phyloP scores from a whole-genome alignment of 2,797 vertebrate genomes.

The Mus spretus region DNA sequence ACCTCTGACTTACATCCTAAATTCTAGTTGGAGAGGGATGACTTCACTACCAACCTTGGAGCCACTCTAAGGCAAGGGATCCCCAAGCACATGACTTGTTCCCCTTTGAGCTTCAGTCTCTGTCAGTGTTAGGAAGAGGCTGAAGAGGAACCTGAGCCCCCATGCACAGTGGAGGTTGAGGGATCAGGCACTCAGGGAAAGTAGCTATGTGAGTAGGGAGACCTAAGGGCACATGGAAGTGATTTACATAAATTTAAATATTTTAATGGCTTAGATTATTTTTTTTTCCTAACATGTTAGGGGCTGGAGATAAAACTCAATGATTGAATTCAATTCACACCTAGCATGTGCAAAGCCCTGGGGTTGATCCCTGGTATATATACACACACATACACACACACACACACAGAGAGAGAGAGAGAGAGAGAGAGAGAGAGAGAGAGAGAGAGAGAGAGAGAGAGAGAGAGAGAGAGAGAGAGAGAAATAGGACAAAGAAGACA shows the following conservation, averaged over 20 bases:
- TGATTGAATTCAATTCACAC: neutral
- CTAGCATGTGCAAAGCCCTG: neutral
- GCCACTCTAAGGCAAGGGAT: neutral
- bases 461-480: too few relatives aligned
- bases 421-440: neutral
- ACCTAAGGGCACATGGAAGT: slow-evolving; percentile 7
- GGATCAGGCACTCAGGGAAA: neutral
- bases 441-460: too few relatives aligned
- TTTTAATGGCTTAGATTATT: neutral
- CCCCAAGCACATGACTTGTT: neutral
- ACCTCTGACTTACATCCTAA: neutral
- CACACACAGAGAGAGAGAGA: neutral
- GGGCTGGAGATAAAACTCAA: neutral
- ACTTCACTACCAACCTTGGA: neutral
- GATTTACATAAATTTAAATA: neutral
- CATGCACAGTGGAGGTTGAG: neutral
- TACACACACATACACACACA: neutral
- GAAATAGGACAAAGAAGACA: neutral
- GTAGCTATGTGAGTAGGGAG: neutral
- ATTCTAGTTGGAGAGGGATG: neutral
- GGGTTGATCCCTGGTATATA: neutral
- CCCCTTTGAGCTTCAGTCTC: neutral
- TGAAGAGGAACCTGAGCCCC: neutral
- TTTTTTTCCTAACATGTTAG: neutral
- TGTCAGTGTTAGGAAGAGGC: neutral